Base-by-base conservation (phyloP, 2,797 vertebrate species). In the Tenualosa thibaudeaui region DNA sequence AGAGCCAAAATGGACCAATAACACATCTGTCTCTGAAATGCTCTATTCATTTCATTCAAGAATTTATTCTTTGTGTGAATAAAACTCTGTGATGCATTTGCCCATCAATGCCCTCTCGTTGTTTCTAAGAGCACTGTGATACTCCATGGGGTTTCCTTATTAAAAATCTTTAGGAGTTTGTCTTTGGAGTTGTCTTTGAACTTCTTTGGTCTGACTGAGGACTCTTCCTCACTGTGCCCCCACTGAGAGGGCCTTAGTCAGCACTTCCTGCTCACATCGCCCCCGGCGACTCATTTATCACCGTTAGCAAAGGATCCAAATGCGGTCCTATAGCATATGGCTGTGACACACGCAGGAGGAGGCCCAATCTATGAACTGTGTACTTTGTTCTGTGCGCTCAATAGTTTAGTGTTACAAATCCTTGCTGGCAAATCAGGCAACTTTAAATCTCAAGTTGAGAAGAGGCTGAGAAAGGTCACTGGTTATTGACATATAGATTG, bases 181-280 rank as follows among this genome's bases (percentile, higher is more conserved):
- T 78, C 71, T 78, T 78, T 78, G 71, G 43, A 78, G 71, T 78
- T 78, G 71, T 78, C 71, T 78, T 78, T 78, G 71, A 78, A 78
- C 71, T 78, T 43, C 71, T 78, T 78, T 78, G 37, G 71, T 78
- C 37, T 6, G 43, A 78, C 71, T 46, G 71, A 78, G 71, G 71
- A 78, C 37, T 78, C 71, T 43, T 46, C 43, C 40, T 37, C 71
- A 78, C 37, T 43, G 71, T 78, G 71, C 71, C 40, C 71, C 71
- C 71, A 78, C 71, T 22, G 71, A 78, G 71, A 78, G 43, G 71
- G 40, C 71, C 71, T 78, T 78, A 78, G 71, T 78, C 71, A 78
- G 71, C 71, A 78, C 71, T 78, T 78, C 40, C 71, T 78, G 37
- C 17, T 78, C 71, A 78, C 71, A 78, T 78, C 17, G 40, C 71